These are phyloP conservation scores for Anas platyrhynchos DNA, from an alignment of 2,113 vertebrate species.

Conservation along the genomic window DNA sequence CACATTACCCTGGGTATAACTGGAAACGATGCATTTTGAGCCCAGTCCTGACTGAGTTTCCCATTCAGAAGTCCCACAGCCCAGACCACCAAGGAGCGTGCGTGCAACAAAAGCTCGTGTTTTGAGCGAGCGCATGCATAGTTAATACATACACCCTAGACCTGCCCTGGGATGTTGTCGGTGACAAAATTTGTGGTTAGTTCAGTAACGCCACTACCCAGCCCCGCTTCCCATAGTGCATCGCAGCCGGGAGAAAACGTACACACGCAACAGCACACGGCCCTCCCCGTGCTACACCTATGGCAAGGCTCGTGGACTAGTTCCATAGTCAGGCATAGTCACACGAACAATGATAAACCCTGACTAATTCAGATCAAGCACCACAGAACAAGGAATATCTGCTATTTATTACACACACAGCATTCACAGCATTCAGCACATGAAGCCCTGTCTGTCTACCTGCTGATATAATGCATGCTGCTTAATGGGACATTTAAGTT, in stretches of 20 bases:
- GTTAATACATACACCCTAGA: background rate
- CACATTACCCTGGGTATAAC: accelerated
- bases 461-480: background rate
- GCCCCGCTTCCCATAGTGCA: background rate
- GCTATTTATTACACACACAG: background rate
- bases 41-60: background rate
- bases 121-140: accelerated
- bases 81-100: accelerated
- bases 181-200: background rate
- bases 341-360: background rate
- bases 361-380: background rate
- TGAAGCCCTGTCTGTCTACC: background rate
- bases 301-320: background rate
- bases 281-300: background rate
- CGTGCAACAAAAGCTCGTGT: accelerated
- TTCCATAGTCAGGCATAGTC: constrained; percentile 5
- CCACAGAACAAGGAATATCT: background rate
- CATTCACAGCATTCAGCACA: background rate
- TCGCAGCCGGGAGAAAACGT: background rate
- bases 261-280: accelerated
- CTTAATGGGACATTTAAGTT: background rate
- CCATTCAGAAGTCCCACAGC: background rate
- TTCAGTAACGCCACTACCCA: background rate
- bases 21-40: background rate
- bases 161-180: background rate